Conservation (phyloP, 2,113 vertebrate species). For the Aphyosemion australe region DNA sequence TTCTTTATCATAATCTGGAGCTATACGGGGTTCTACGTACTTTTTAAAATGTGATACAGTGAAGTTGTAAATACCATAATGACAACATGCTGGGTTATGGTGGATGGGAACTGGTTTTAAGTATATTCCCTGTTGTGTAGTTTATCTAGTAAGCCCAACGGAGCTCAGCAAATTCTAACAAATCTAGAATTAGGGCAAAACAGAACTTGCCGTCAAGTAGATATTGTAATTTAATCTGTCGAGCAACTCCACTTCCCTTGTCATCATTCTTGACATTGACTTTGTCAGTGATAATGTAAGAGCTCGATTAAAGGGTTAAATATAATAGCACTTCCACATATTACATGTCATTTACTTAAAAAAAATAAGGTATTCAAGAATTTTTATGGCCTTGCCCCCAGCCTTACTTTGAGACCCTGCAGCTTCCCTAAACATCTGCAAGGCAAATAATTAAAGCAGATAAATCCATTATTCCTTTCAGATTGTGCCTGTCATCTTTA, state of each 20-base stretch:
- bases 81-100: slow-evolving; percentile 24
- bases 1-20: slow-evolving; percentile 8
- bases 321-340: too few species aligned
- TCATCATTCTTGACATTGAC: slow-evolving; percentile 8
- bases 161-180: slow-evolving; percentile 47
- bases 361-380: too few species aligned
- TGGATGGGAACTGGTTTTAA: slow-evolving; percentile 22
- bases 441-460: too few species aligned
- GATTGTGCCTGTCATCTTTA: too few species aligned
- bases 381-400: too few species aligned
- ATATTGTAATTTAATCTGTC: slow-evolving; percentile 5
- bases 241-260: not conserved
- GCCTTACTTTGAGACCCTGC: too few species aligned
- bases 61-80: slow-evolving; percentile 3
- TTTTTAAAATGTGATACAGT: not conserved
- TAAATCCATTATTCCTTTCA: too few species aligned
- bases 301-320: not conserved
- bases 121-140: slow-evolving; percentile 34
- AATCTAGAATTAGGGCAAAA: slow-evolving; percentile 32
- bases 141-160: slow-evolving; percentile 56
- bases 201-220: slow-evolving; percentile 15
- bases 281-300: slow-evolving; percentile 10
- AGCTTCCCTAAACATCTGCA: too few species aligned
- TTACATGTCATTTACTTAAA: too few species aligned
- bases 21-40: not conserved